Conservation (phyloP, 2,113 vertebrate genomes). For the Bombycilla garrulus region DNA sequence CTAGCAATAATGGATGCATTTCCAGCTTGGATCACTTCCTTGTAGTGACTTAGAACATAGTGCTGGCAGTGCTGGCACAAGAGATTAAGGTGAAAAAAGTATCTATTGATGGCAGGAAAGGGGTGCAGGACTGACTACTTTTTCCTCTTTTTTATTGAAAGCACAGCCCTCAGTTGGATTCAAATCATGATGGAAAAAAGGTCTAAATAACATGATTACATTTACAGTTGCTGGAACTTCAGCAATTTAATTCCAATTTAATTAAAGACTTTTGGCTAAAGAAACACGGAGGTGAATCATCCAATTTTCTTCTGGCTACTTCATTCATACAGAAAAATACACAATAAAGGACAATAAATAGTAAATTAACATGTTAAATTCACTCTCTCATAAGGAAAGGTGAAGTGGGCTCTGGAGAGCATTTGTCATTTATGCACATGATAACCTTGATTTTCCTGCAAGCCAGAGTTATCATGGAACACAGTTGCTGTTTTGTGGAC, state of each 20-base stretch:
- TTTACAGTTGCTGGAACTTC: constrained; percentile 16
- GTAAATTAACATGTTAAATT: neutral
- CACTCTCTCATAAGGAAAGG: neutral
- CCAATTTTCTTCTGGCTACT: constrained; percentile 20
- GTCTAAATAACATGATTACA: constrained; percentile 13
- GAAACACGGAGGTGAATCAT: constrained; percentile 21
- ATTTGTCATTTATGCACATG: neutral
- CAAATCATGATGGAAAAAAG: neutral
- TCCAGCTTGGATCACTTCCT: neutral
- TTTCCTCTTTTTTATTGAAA: neutral
- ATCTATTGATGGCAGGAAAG: neutral
- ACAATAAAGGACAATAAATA: neutral
- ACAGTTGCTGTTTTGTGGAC: neutral
- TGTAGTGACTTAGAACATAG: neutral
- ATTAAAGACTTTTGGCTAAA: constrained; percentile 44
- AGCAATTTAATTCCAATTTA: constrained; percentile 50
- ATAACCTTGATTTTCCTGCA: neutral
- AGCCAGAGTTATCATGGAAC: neutral
- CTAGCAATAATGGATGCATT: neutral
- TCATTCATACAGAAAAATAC: constrained; percentile 26
- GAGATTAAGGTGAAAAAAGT: neutral
- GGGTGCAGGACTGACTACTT: neutral
- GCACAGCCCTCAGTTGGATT: neutral
- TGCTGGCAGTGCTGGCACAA: rapidly evolving
- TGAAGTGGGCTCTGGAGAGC: neutral